Base-by-base conservation (phyloP, 2,797 vertebrate genomes). In the Myripristis jacobus region DNA sequence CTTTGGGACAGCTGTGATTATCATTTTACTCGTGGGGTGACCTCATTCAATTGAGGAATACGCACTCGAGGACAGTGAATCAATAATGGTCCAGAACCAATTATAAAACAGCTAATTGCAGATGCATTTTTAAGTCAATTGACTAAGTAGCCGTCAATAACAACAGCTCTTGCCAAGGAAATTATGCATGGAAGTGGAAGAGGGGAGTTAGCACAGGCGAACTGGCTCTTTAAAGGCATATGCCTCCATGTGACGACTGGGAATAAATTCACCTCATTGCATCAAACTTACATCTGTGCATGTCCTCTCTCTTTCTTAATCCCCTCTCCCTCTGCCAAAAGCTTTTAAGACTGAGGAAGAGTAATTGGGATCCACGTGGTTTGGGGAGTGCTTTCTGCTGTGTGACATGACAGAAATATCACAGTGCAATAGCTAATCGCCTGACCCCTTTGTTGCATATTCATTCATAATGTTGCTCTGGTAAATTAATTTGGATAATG, bases 41-140 rank as follows among this genome's bases (percentile, higher is more conserved):
- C 92, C 86, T 82, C 81, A 86, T 88, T 89, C 83, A 83, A 85
- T 91, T 87, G 82, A 84, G 78, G 77, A 77, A 84, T 82, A 73
- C 8, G 66, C 72, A 80, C 66, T 38, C 80, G 79, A 82, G 87
- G 88, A 92, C 86, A 85, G 77, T 76, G 81, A 85, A 93, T 92
- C 85, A 82, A 90, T 92, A 87, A 84, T 84, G 67, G 75, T 87
- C 86, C 82, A 91, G 90, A 94, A 88, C 83, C 85, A 82, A 93
- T 93, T 93, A 94, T 87, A 90, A 83, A 81, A 81, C 76, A 89
- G 85, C 83, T 89, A 89, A 91, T 87, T 90, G 86, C 83, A 92
- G 88, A 91, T 89, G 88, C 85, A 83, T 87, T 93, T 93, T 90
- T 90, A 93, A 92, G 88, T 89, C 89, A 87, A 90, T 87, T 88